Percentiles rank a stretch among this genome's conserved stretches.
phyloP scores from a whole-genome alignment of 2,113 vertebrate species.

The Grammomys surdaster region DNA sequence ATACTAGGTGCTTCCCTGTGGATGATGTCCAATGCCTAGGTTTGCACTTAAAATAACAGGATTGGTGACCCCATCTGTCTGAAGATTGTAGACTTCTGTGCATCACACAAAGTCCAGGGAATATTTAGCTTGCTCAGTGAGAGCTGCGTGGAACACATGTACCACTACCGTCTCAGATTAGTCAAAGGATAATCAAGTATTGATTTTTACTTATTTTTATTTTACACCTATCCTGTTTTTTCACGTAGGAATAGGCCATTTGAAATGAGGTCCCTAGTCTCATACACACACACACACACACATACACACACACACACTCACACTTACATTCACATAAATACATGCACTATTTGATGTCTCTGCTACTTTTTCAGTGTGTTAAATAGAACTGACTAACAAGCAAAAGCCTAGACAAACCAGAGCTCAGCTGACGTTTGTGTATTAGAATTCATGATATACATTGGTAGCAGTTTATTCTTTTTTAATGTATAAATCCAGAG shows the following conservation, averaged over 20 bases:
- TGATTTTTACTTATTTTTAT: conserved; percentile 13
- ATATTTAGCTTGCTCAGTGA: not conserved
- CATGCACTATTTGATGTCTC: not conserved
- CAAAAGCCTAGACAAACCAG: not conserved
- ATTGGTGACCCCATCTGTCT: not conserved
- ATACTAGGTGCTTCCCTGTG: not conserved
- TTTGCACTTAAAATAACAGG: not conserved
- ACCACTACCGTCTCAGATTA: not conserved
- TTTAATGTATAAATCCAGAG: conserved; percentile 3
- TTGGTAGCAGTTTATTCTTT: not conserved
- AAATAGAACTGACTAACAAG: not conserved
- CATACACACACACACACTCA: not conserved
- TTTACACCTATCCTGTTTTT: conserved; percentile 6
- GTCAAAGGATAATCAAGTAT: not conserved
- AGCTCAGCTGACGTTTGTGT: not conserved
- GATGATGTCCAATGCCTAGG: not conserved
- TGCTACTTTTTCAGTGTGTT: not conserved
- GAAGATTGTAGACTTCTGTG: not conserved
- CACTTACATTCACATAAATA: not conserved
- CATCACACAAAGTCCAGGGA: not conserved
- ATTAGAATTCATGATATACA: not conserved
- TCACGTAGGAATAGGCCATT: not conserved
- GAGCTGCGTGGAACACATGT: not conserved
- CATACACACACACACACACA: not conserved
- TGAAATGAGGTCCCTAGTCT: not conserved